phyloP scores from a whole-genome alignment of 1,140 invertebrate genomes.

The Drosophila obscura region DNA sequence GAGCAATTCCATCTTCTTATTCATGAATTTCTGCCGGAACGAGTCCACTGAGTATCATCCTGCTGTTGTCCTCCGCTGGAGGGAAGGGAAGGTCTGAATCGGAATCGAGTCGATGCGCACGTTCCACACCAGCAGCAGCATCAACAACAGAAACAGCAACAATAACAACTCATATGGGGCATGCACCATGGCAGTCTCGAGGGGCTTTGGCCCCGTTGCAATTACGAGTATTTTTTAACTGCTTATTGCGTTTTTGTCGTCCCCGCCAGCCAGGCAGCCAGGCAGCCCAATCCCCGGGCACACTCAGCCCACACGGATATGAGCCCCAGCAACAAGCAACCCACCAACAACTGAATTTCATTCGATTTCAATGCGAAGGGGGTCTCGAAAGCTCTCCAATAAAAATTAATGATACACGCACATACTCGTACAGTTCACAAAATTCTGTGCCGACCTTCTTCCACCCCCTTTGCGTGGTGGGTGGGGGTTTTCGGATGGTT shows the following conservation, averaged over 20 bases:
- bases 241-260: conserved; percentile 77
- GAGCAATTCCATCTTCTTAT: conserved; percentile 71
- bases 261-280: conserved; percentile 5
- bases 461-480: neutral
- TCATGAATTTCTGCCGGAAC: conserved; percentile 69
- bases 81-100: conserved; percentile 21
- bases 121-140: conserved; percentile 52
- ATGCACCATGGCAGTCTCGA: conserved; percentile 61
- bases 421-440: conserved; percentile 56
- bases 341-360: conserved; percentile 75
- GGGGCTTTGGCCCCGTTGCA: conserved; percentile 67
- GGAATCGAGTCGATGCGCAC: conserved; percentile 66
- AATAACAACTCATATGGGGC: conserved; percentile 73
- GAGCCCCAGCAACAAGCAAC: conserved; percentile 70
- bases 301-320: conserved; percentile 23
- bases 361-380: conserved; percentile 79
- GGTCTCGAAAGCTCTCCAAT: conserved; percentile 73
- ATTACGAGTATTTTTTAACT: conserved; percentile 82
- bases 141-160: conserved; percentile 27
- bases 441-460: conserved; percentile 43
- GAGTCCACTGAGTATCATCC: conserved; percentile 68
- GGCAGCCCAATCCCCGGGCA: conserved; percentile 8
- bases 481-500: conserved; percentile 10
- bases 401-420: conserved; percentile 79
- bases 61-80: conserved; percentile 46